Base-by-base conservation (phyloP, 2,888 invertebrate genomes). In the Leptogaster cylindrica region DNA sequence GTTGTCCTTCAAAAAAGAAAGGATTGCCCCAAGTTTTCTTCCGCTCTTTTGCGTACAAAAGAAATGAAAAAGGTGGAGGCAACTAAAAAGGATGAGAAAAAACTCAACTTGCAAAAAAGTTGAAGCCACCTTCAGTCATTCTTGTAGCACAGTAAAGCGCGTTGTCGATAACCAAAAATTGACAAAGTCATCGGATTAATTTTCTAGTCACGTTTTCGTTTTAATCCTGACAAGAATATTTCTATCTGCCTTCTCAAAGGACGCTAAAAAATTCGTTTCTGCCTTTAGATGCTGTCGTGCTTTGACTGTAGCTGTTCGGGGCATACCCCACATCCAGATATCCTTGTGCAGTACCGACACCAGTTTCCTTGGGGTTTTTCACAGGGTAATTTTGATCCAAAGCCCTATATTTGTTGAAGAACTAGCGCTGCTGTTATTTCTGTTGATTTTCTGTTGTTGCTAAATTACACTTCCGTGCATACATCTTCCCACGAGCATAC, bases 171-270 rank as follows among this genome's bases (percentile, higher is more conserved):
- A 70, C 68, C 55, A 66, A 70, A 71, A 70, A 69, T 70, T 70
- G 70, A 66, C 69, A 69, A 69, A 69, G 65, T 74, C 74, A 75
- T 77, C 73, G 74, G 73, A 75, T 78, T 77, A 74, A 77, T 75
- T 78, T 79, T 76, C 79, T 68, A 77, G 77, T 78, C 79, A 79
- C 79, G 79, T 79, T 75, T 76, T 75, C 78, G 77, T 80, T 79
- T 79, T 79, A 79, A 79, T 79, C 80, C 79, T 79, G 79, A 79
- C 79, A 79, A 76, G 80, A 79, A 79, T 79, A 79, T 78, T 65
- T 65, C 50, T 65, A 64, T 64, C 48, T 31, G 23, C 31, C 33
- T 64, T 14, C 33, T 64, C 48, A 58, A 58, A 58, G 39, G 58
- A 58, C 25, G 58, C 58, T 58, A 12, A 58, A 58, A 58, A 58